Evolutionary conservation across 92 coral and sea anemone genomes (phyloP).

Genomic region (Galaxea fascicularis): DNA sequence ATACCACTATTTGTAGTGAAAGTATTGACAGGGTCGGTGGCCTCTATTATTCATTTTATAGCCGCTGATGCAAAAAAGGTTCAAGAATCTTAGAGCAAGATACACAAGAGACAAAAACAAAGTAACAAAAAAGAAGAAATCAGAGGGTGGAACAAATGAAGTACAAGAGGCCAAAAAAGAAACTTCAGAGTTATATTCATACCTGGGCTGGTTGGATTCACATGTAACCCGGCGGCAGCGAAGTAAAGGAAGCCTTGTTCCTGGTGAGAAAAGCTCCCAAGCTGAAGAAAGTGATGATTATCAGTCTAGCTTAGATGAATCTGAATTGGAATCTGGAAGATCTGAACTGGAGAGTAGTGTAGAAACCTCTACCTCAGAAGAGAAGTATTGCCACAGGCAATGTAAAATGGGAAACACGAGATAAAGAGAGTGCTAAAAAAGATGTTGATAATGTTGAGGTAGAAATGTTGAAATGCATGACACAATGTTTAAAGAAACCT

Average conservation of each 20-base stretch:
- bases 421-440: background rate
- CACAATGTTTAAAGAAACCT: constrained; percentile 45
- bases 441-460: constrained; percentile 34
- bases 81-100: constrained; percentile 26
- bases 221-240: constrained; percentile 15
- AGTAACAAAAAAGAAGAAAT: constrained; percentile 6
- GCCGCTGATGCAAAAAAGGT: constrained; percentile 21
- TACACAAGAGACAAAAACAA: constrained; percentile 31
- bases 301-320: constrained; percentile 35
- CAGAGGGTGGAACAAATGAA: constrained; percentile 33
- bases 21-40: too few species aligned
- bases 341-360: constrained; percentile 33
- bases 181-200: constrained; percentile 36
- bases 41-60: too few species aligned
- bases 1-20: too few species aligned
- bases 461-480: constrained; percentile 53
- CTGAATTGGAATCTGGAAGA: constrained; percentile 15
- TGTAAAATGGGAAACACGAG: constrained; percentile 3
- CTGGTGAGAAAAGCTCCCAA: constrained; percentile 4
- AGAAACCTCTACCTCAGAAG: constrained; percentile 39
- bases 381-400: constrained; percentile 25
- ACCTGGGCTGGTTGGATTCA: constrained; percentile 54
- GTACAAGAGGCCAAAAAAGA: constrained; percentile 42
- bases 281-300: constrained; percentile 37
- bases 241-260: constrained; percentile 29